A percentile compares a stretch with the other conserved stretches of the same genome.
These are phyloP conservation scores for Agrochola circellaris DNA, from an alignment of 2,888 invertebrate genomes.

Conservation along the genomic window DNA sequence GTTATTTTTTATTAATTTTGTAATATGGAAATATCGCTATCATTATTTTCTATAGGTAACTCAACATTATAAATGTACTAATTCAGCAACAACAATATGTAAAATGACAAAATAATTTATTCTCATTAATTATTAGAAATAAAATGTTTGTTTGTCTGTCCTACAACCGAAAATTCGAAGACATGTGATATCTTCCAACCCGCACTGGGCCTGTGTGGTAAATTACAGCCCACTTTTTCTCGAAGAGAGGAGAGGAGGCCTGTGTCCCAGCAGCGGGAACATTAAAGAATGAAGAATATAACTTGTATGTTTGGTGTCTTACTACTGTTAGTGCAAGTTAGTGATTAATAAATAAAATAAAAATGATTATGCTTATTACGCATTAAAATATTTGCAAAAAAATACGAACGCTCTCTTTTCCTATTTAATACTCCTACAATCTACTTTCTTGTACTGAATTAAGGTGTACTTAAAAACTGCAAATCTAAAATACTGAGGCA, in stretches of 20 bases:
- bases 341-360: too few relatives aligned
- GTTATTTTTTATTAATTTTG: background rate
- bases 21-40: background rate
- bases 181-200: background rate
- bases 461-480: conserved; percentile 42
- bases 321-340: too few relatives aligned
- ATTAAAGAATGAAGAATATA: too few relatives aligned
- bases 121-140: background rate
- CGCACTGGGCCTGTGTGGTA: background rate
- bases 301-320: too few relatives aligned
- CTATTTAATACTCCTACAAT: conserved; percentile 9
- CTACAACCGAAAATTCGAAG: background rate
- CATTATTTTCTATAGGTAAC: background rate
- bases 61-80: background rate
- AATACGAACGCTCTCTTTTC: background rate
- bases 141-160: background rate
- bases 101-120: background rate
- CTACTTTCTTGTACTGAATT: conserved; percentile 36
- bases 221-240: background rate
- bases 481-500: conserved; percentile 69
- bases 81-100: background rate
- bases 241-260: background rate
- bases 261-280: background rate
- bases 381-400: background rate
- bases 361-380: background rate